A percentile compares a stretch with the other conserved stretches of the same genome.
These are phyloP conservation scores for Silurus lanzhouensis DNA, from an alignment of 2,797 vertebrate species.

Conservation along the genomic window DNA sequence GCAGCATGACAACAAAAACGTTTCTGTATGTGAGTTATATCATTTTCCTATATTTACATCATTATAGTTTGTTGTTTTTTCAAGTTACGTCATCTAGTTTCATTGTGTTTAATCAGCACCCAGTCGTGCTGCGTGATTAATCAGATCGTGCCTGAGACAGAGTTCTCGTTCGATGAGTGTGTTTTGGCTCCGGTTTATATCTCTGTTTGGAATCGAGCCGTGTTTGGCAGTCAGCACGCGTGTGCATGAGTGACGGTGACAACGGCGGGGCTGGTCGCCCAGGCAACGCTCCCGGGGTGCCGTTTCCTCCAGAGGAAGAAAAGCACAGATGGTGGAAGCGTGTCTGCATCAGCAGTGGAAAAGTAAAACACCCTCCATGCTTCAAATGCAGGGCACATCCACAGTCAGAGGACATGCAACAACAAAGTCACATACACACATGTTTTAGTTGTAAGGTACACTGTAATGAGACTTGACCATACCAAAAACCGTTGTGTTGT, in stretches of 20 bases:
- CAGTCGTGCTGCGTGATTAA: neutral
- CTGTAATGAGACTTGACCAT: neutral
- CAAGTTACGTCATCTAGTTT: neutral
- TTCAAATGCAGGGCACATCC: neutral
- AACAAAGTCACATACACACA: neutral
- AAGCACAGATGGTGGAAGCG: constrained; percentile 34
- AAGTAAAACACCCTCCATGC: neutral
- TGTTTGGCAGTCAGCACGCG: constrained; percentile 20
- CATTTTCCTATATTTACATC: neutral
- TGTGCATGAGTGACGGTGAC: constrained; percentile 13
- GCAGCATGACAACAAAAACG: no score
- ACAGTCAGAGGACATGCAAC: neutral
- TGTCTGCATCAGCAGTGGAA: constrained; percentile 12
- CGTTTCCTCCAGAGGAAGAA: constrained; percentile 38
- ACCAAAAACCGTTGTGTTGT: neutral
- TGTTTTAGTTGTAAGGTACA: neutral
- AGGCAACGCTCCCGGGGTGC: constrained; percentile 24
- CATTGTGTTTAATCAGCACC: neutral
- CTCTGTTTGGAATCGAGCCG: constrained; percentile 16
- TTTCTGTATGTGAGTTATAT: no score
- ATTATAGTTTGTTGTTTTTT: neutral
- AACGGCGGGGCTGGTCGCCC: constrained; percentile 16
- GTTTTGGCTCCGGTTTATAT: constrained; percentile 23
- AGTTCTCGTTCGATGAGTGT: neutral
- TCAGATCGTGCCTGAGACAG: constrained; percentile 1